Conservation (phyloP, 2,113 vertebrate genomes). For the Hystrix brachyura region DNA sequence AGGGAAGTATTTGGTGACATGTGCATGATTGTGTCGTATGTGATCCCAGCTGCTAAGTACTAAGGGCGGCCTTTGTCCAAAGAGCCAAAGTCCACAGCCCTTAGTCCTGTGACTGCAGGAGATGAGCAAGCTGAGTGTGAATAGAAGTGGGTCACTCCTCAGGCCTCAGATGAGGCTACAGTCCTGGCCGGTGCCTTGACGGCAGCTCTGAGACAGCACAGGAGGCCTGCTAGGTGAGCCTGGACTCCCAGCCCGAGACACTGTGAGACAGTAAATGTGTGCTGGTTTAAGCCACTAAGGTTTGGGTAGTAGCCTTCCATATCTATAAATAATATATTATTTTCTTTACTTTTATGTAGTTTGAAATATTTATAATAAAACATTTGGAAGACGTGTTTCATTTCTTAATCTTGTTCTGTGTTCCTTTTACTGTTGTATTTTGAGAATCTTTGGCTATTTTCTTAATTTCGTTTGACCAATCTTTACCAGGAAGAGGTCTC, state of each 20-base stretch:
- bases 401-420: not conserved
- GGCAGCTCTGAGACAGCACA: not conserved
- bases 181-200: not conserved
- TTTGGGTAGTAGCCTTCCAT: not conserved
- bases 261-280: not conserved
- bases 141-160: not conserved
- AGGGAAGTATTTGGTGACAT: not conserved
- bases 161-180: not conserved
- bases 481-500: not conserved
- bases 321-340: not conserved
- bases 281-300: not conserved
- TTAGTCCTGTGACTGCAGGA: not conserved
- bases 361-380: constrained; percentile 25
- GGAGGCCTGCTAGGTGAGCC: not conserved
- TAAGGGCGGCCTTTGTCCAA: not conserved
- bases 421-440: not conserved
- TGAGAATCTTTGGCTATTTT: not conserved
- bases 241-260: not conserved
- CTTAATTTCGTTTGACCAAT: not conserved
- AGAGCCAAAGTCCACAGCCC: not conserved
- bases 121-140: not conserved
- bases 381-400: not conserved
- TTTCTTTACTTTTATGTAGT: not conserved
- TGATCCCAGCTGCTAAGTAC: not conserved
- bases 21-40: not conserved